Percentiles rank a stretch among this genome's conserved stretches.
These are phyloP conservation scores for Crocallis elinguaria DNA, from an alignment of 2,888 invertebrate species.

Conservation along the genomic window DNA sequence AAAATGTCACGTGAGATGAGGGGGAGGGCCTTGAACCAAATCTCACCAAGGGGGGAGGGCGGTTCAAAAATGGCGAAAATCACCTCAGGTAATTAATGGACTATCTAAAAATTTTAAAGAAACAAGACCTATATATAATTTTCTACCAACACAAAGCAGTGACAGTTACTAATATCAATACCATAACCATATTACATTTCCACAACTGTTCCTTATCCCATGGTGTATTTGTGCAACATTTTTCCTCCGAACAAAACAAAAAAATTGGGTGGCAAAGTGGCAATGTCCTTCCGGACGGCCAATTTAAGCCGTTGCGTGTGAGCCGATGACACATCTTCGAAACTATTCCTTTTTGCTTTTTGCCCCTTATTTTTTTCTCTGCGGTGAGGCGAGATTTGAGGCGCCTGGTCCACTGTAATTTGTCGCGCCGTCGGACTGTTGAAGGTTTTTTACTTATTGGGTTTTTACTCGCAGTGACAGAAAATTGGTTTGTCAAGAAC, in stretches of 20 bases:
- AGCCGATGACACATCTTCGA: constrained; percentile 67
- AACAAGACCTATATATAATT: too few relatives aligned
- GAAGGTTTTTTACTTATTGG: constrained; percentile 50
- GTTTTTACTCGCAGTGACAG: constrained; percentile 48
- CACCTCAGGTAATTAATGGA: too few relatives aligned
- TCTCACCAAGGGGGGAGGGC: too few relatives aligned
- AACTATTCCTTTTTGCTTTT: constrained; percentile 53
- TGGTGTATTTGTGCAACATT: constrained; percentile 13
- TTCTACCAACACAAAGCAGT: neutral
- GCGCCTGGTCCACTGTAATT: constrained; percentile 71
- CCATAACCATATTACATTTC: neutral
- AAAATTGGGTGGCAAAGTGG: constrained; percentile 55
- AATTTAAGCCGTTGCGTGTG: constrained; percentile 60
- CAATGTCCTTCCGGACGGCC: constrained; percentile 49
- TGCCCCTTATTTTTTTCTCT: constrained; percentile 32
- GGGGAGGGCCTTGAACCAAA: too few relatives aligned
- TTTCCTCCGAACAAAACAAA: constrained; percentile 12
- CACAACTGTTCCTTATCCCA: neutral
- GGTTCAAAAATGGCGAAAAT: too few relatives aligned
- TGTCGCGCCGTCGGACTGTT: constrained; percentile 57
- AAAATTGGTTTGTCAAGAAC: constrained; percentile 53
- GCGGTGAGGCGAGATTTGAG: constrained; percentile 61
- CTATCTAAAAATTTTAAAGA: too few relatives aligned
- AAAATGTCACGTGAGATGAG: too few relatives aligned
- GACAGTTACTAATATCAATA: neutral